phyloP scores from a whole-genome alignment of 2,797 vertebrate species.

The Acropternis orthonyx region DNA sequence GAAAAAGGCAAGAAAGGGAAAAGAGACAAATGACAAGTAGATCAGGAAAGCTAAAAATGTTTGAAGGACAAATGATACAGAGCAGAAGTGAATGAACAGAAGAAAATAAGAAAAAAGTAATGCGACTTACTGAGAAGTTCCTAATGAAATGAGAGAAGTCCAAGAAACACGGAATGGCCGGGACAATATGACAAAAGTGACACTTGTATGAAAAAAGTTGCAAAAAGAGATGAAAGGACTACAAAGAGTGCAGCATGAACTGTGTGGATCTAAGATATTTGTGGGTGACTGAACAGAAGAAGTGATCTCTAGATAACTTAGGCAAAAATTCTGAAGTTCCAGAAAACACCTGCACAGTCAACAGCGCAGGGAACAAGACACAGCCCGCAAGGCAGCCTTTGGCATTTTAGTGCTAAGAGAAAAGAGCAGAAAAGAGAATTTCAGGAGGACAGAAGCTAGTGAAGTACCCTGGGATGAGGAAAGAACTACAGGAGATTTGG shows the following conservation, averaged over 20 bases:
- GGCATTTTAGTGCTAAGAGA: background rate
- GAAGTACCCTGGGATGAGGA: background rate
- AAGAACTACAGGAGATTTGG: background rate
- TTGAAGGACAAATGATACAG: background rate
- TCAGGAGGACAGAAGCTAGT: background rate
- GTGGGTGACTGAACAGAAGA: background rate
- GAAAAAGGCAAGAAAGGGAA: background rate
- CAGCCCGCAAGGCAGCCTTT: background rate
- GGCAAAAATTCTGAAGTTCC: background rate
- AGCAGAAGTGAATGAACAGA: background rate
- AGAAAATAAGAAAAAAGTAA: background rate
- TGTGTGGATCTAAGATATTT: background rate
- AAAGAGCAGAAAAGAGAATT: background rate
- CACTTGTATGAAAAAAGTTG: background rate
- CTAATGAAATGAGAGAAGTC: background rate
- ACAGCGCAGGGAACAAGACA: fast-evolving
- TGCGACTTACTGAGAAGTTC: background rate
- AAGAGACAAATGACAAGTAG: background rate
- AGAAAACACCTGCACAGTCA: background rate
- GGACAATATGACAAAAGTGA: background rate
- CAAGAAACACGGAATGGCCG: background rate
- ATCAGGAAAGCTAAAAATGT: background rate
- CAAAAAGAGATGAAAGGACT: background rate
- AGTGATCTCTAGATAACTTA: background rate
- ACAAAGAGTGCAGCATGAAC: background rate